A percentile compares a stretch with the other conserved stretches of the same genome.
These are phyloP conservation scores for Cactoblastis cactorum DNA, from an alignment of 2,888 invertebrate species.

Conservation along the genomic window DNA sequence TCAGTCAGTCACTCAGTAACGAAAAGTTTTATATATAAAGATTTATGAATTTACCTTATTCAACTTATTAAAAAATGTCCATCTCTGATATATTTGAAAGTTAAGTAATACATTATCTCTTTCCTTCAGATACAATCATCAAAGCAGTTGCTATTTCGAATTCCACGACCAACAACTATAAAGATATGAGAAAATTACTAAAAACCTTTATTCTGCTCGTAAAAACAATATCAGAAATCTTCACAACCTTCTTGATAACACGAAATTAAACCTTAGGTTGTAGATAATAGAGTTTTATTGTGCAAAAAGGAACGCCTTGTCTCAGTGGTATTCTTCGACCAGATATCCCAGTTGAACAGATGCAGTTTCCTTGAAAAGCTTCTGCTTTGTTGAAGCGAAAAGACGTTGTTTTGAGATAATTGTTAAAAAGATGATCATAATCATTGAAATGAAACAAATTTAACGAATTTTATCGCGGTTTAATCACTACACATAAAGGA, in stretches of 20 bases:
- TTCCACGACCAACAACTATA: constrained; percentile 15
- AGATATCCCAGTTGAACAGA: constrained; percentile 2
- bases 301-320: neutral
- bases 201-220: constrained; percentile 19
- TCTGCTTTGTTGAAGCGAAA: neutral
- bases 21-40: too few relatives aligned
- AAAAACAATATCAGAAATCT: constrained; percentile 27
- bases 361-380: neutral
- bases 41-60: too few relatives aligned
- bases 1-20: too few relatives aligned
- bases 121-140: neutral
- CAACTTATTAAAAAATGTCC: too few relatives aligned
- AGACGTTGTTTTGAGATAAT: too few relatives aligned
- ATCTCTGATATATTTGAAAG: too few relatives aligned
- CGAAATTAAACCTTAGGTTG: neutral
- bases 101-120: too few relatives aligned
- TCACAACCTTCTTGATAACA: neutral
- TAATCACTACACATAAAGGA: too few relatives aligned
- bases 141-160: constrained; percentile 18
- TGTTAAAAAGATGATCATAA: too few relatives aligned
- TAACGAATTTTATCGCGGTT: too few relatives aligned
- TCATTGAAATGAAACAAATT: too few relatives aligned
- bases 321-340: constrained; percentile 8
- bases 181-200: constrained; percentile 27
- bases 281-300: neutral